Evolutionary conservation across 2,113 vertebrate genomes (phyloP), one percentile per base, ranked within the genome.

Genomic region (Xiphophorus hellerii): DNA sequence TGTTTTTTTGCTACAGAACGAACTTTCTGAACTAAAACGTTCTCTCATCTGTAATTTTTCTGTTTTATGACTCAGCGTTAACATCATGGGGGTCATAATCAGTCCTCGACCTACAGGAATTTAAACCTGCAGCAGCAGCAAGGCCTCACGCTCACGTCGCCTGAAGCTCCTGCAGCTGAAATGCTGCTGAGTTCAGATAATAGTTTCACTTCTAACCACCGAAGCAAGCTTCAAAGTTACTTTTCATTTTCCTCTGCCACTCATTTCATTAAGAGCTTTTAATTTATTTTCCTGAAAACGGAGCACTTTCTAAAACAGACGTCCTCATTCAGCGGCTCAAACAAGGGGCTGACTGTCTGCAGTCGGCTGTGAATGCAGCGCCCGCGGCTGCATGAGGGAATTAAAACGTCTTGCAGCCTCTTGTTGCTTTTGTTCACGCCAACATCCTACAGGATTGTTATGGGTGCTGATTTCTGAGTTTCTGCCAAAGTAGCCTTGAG

Each of bases 21-120:
- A 62, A 28, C n/a, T 27, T 28, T 62, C 14, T 62, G 61, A 15
- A 30, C 61, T 6, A 30, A 12, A 62, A 62, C 15, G 4, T 29
- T 5, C 27, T 11, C 1, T 6, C 14, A 8, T 15, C 31, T 4
- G 33, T 11, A 20, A 33, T 9, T 65, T n/a, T 65, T 29, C 11
- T 25, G 1, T 31, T 79, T 79, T 13, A 74, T 74, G 70, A 71
- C 37, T 87, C 73, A 44, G 67, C 64, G n/a, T 22, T 70, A 68
- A 68, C 60, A 1, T 62, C 5, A 29, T 31, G 10, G 4, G 4
- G 31, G 51, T 84, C 37, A 71, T 61, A 65, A 82, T 1, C 62
- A 44, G 27, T 1, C 22, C 65, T 64, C 74, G 65, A 62, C 51
- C 29, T 44, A 73, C 78, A 88, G 86, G 87, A 90, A 90, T 86